Base-by-base conservation (phyloP, 2,888 invertebrate species). In the Noctua fimbriata region DNA sequence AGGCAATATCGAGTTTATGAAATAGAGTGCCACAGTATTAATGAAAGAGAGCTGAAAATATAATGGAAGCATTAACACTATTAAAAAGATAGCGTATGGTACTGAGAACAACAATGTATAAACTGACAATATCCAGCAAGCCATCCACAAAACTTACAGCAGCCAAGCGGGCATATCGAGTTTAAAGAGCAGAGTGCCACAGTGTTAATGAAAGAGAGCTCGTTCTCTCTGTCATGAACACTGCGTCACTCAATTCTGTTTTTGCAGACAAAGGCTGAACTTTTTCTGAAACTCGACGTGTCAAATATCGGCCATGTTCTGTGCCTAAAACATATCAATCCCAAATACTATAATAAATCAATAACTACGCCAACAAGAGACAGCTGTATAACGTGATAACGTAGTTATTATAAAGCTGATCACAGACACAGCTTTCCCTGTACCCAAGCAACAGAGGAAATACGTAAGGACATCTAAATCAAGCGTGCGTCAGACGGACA, bases 391-490 rank as follows among this genome's bases (percentile, higher is more conserved):
- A n/a, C n/a, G n/a, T 32, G 63, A 32, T 32, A 63, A 32, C 28
- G 32, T 9, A 18, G 32, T 18, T 28, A 60, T 3, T 28, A 16
- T 28, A 32, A 63, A 63, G 9, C 32, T 63, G 32, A 3, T 3
- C 63, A 18, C 18, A 18, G 63, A 32, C 12, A 9, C 36, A 47
- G 69, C 81, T 87, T 87, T 85, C 85, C 74, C 73, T 32, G 14
- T 32, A 74, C 41, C 24, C 41, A 36, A 47, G 28, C 36, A 87
- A 87, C 85, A 89, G 88, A 91, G 92, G 92, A 92, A 93, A 87
- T 91, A 84, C 88, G 76, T 90, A 90, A 91, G 92, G 92, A 94
- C 93, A 93, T 93, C 93, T 95, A 94, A 95, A 95, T 95, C 94
- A 94, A 92, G 90, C 85, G 82, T 89, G 91, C 89, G 92, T 91